Base-by-base conservation (phyloP, 2,888 invertebrate genomes). In the Alitta virens region DNA sequence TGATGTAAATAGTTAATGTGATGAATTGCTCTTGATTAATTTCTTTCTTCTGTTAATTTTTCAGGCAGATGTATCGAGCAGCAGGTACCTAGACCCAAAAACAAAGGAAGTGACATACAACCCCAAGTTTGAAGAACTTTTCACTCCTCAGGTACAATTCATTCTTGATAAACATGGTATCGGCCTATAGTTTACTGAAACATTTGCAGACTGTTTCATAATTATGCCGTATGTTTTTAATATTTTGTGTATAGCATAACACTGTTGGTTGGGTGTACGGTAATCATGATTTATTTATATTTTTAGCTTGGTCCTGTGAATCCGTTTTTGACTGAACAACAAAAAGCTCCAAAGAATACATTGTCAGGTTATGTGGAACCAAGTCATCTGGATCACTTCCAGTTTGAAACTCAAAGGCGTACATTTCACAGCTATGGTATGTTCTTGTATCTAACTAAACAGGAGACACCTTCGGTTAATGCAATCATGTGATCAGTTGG, bases 301-400 rank as follows among this genome's bases (percentile, higher is more conserved):
- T 33, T 33, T 33, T 57, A 82, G 80, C 69, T 90, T 54, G 98
- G 98, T 0, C 98, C 98, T 0, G 89, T 88, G 71, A 95, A 98
- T 84, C 98, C 98, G 0, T 92, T 91, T 78, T 89, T 91, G 82
- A 94, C 95, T 0, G 88, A 91, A 75, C 94, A 95, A 76, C 91
- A 94, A 84, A 88, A 86, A 68, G 91, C 96, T 0, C 85, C 87
- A 5, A 90, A 93, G 77, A 99, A 99, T 79, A 95, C 91, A 74
- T 84, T 98, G 14, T 90, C 97, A 0, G 99, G 99, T 0, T 95
- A 88, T 83, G 92, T 96, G 0, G 99, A 99, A 78, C 89, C 90
- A 68, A 95, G 97, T 0, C 94, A 97, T 80, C 89, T 99, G 56
- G 97, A 91, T 83, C 91, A 92, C 73, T 99, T 99, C 82, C 93